Percentiles rank a stretch among this genome's conserved stretches.
Evolutionary conservation across 37 sponge, comb jelly and placozoan species (phyloP).

Genomic region (Ephydatia muelleri): DNA sequence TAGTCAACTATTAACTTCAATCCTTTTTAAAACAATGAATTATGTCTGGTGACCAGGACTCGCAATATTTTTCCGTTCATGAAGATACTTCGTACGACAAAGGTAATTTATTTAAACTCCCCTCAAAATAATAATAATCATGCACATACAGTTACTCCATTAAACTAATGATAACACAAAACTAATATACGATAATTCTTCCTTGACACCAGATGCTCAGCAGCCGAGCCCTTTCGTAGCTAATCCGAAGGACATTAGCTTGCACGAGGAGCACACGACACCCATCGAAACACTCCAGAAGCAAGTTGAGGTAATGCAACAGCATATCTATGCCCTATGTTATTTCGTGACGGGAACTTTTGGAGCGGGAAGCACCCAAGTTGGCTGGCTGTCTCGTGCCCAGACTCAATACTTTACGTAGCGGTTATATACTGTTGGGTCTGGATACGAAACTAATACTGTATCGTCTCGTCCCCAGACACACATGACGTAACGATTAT

Average conservation of each 20-base stretch:
- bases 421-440: too few species aligned
- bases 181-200: too few species aligned
- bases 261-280: conserved; percentile 12
- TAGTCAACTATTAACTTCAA: neutral
- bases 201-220: neutral
- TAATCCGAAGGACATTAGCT: conserved; percentile 39
- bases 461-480: too few species aligned
- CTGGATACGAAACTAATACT: too few species aligned
- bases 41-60: neutral
- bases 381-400: too few species aligned
- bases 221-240: conserved; percentile 20
- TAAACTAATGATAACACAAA: too few species aligned
- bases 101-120: neutral
- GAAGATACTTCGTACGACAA: neutral
- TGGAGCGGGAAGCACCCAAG: too few species aligned
- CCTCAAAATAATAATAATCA: neutral
- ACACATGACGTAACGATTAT: too few species aligned
- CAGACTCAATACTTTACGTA: too few species aligned
- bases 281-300: conserved; percentile 16
- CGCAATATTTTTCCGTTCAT: neutral
- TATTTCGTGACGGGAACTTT: too few species aligned
- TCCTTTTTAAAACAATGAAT: neutral
- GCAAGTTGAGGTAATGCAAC: conserved; percentile 1
- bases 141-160: too few species aligned
- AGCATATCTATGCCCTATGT: too few species aligned